Percentiles rank a stretch among this genome's conserved stretches.
Conservation (phyloP, 2,888 invertebrate genomes). For the Ametastegia equiseti region DNA sequence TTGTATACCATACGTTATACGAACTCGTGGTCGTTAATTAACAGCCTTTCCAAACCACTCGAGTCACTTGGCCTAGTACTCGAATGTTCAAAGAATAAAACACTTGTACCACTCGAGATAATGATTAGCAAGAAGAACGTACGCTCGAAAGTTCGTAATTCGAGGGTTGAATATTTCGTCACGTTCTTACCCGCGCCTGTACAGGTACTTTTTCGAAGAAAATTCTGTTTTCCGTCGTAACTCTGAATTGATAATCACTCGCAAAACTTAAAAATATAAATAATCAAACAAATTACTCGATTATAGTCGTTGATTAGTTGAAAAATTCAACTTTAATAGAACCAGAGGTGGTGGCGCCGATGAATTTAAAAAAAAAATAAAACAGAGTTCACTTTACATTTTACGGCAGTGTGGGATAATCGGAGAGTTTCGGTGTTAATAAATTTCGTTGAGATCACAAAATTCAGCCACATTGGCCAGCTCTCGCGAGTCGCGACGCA, state of each 20-base stretch:
- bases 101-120: conserved; percentile 36
- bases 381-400: too few species aligned
- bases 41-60: conserved; percentile 34
- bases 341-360: too few species aligned
- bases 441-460: conserved; percentile 23
- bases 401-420: conserved; percentile 18
- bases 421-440: conserved; percentile 8
- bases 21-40: conserved; percentile 18
- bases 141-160: neutral
- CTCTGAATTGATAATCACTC: too few species aligned
- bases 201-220: neutral
- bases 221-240: neutral
- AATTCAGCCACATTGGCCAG: neutral
- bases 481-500: conserved; percentile 6
- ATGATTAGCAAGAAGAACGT: conserved; percentile 25
- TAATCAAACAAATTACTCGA: too few species aligned
- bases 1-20: neutral
- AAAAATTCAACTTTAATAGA: too few species aligned
- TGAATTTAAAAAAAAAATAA: too few species aligned
- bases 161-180: conserved; percentile 33
- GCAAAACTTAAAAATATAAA: too few species aligned
- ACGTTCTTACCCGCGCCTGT: neutral
- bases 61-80: conserved; percentile 32
- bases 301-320: too few species aligned
- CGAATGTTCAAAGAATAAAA: conserved; percentile 37